Evolutionary conservation across 2,113 vertebrate genomes (phyloP), one percentile per base, ranked within the genome.

Genomic region (Helogale parvula): DNA sequence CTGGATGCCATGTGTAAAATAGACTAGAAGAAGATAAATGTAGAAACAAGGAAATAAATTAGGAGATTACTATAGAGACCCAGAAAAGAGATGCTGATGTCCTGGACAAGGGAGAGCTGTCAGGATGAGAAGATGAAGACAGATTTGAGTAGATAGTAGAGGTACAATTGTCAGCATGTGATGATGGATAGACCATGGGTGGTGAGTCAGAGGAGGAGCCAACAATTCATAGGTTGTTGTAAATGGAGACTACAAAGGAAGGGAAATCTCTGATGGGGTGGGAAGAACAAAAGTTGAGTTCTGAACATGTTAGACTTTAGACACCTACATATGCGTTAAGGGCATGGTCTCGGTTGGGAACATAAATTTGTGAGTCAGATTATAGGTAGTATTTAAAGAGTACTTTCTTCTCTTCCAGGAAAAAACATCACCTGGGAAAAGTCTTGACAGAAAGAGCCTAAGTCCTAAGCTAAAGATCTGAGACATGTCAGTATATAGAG

Each of bases 401-500:
- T 21, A 47, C 5, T 66, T 81, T 33, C 23, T 94, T 90, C 5
- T 91, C 72, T 76, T 41, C n/a, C 7, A 31, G 25, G 52, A 84
- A n/a, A 94, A 50, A 47, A 23, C 25, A 50, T 76, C 17, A n/a
- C 7, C 27, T 63, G 29, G 35, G 41, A 66, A 66, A 97, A 95
- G 50, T 29, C 33, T 54, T 0, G n/a, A 38, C 27, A 63, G 54
- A 93, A 81, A 52, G 71, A 60, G 93, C 35, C 95, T 76, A 91
- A 95, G 27, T 71, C 38, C 41, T 93, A 54, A 92, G 13, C 19
- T 87, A 68, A 25, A 95, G 52, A 83, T 77, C 45, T 89, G 29
- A 86, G 92, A 86, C 93, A 77, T 72, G 72, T 63, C 68, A 63
- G n/a, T n/a, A 86, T 79, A 81, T 68, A 88, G 96, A 97, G n/a